Percentiles rank a stretch among this genome's conserved stretches.
These are phyloP conservation scores for Panagrolaimus sp. DNA, from an alignment of 1,140 invertebrate genomes.

Conservation along the genomic window DNA sequence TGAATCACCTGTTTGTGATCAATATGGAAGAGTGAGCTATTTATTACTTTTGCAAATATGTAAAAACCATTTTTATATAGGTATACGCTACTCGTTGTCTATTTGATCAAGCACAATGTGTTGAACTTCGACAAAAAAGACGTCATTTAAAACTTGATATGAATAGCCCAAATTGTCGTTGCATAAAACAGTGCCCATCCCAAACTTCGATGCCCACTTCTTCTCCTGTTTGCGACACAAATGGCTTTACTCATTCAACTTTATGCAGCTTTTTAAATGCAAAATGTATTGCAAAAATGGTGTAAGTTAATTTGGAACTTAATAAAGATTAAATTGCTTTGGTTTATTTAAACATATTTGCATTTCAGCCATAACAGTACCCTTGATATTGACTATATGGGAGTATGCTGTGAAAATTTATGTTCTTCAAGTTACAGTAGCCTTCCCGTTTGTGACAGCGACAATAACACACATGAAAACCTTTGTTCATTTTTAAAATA, in stretches of 20 bases:
- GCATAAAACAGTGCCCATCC: slow-evolving; percentile 14
- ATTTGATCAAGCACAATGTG: slow-evolving; percentile 19
- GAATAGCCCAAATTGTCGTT: slow-evolving; percentile 18
- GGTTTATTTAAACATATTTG: not conserved
- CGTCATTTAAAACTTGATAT: slow-evolving; percentile 15
- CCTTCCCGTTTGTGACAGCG: slow-evolving; percentile 16
- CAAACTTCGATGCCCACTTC: not conserved
- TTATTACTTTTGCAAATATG: not conserved
- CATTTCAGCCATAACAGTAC: slow-evolving; percentile 11
- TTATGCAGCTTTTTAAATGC: slow-evolving; percentile 15
- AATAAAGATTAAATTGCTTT: not conserved
- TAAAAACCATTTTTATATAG: not conserved
- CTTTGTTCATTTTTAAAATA: slow-evolving; percentile 15
- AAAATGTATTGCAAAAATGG: slow-evolving; percentile 19
- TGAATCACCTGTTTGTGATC: slow-evolving; percentile 17
- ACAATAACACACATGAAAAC: slow-evolving; percentile 14
- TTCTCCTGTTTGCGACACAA: slow-evolving; percentile 16
- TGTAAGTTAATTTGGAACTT: slow-evolving; percentile 10
- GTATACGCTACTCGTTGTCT: slow-evolving; percentile 8
- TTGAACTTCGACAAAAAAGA: slow-evolving; percentile 1
- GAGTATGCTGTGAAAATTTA: slow-evolving; percentile 16
- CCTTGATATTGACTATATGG: slow-evolving; percentile 17
- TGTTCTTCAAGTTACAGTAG: slow-evolving; percentile 14
- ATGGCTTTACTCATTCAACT: slow-evolving; percentile 14
- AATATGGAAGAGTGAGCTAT: slow-evolving; percentile 9